phyloP scores from a whole-genome alignment of 1,140 invertebrate species.

The Propsilocerus akamusi region DNA sequence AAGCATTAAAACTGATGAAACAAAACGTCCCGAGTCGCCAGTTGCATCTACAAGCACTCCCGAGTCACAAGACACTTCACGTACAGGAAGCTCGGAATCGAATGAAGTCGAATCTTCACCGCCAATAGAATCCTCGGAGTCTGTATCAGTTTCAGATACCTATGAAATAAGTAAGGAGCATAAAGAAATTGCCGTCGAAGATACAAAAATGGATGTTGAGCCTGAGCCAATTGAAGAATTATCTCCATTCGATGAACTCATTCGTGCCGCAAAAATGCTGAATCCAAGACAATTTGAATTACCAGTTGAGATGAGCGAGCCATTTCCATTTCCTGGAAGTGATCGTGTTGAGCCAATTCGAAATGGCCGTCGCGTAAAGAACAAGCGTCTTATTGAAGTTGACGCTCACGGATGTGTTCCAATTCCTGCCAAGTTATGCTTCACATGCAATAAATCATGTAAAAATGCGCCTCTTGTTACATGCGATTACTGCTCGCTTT shows the following conservation, averaged over 20 bases:
- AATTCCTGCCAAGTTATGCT: constrained; percentile 64
- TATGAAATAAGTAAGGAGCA: no score
- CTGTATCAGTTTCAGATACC: no score
- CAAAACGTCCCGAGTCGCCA: no score
- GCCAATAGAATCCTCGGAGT: no score
- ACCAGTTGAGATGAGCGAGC: constrained; percentile 56
- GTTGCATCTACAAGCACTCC: no score
- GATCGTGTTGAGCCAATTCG: constrained; percentile 35
- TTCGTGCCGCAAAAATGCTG: constrained; percentile 57
- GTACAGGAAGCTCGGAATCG: not conserved
- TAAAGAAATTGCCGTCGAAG: no score
- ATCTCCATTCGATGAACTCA: constrained; percentile 49
- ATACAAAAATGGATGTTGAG: constrained; percentile 9
- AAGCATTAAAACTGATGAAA: no score
- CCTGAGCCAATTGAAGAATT: constrained; percentile 28
- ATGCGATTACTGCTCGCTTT: constrained; percentile 83
- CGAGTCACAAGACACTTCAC: no score
- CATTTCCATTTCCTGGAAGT: constrained; percentile 62
- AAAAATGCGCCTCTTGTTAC: constrained; percentile 63
- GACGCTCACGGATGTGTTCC: constrained; percentile 62
- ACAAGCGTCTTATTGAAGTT: constrained; percentile 28
- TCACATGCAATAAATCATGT: constrained; percentile 65
- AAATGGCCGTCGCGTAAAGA: not conserved
- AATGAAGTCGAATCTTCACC: not conserved
- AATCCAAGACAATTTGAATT: constrained; percentile 82